Base-by-base conservation (phyloP, 2,113 vertebrate genomes). In the Myotis brandtii region DNA sequence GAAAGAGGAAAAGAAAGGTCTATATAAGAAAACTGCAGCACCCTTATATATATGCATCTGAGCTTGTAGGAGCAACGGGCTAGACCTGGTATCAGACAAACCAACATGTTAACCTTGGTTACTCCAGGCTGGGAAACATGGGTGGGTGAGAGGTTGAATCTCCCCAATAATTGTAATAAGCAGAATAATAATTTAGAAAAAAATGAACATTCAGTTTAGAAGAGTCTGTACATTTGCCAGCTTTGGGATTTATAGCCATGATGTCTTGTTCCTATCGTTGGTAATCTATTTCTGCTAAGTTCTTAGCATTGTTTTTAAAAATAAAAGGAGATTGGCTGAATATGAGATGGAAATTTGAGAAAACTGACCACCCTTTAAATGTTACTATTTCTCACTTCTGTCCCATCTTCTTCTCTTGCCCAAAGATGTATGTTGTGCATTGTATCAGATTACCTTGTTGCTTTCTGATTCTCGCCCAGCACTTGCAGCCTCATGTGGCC, bases 291-390 rank as follows among this genome's bases (percentile, higher is more conserved):
- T 86, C 73, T 83, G 14, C 2, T 62, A 9, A 23, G 34, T 64
- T 85, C 13, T 95, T 83, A 69, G n/a, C 48, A 50, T 67, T 70
- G 17, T 27, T 76, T 80, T 93, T 34, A 87, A 73, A 87, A 37
- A 25, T 25, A 52, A 37, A 67, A 23, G 21, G 7, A 2, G 67
- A 18, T 16, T 67, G n/a, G 54, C 25, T 83, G 54, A 50, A 56
- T 32, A 50, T 7, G 80, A 88, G 40, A 89, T 9, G 4, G 32
- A 64, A 77, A 30, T 59, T 20, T 18, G 67, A 89, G 21, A n/a
- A 9, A 69, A 59, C 6, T 14, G 6, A 14, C 32, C 18, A 64
- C 50, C 20, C 25, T 23, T 89, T 34, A 37, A 52, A 50, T 50
- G 8, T 8, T 23, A 12, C 2, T 52, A n/a, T 48, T 85, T 25